Conservation (phyloP, 2,888 invertebrate species). For the Nemotelus pantherinus region DNA sequence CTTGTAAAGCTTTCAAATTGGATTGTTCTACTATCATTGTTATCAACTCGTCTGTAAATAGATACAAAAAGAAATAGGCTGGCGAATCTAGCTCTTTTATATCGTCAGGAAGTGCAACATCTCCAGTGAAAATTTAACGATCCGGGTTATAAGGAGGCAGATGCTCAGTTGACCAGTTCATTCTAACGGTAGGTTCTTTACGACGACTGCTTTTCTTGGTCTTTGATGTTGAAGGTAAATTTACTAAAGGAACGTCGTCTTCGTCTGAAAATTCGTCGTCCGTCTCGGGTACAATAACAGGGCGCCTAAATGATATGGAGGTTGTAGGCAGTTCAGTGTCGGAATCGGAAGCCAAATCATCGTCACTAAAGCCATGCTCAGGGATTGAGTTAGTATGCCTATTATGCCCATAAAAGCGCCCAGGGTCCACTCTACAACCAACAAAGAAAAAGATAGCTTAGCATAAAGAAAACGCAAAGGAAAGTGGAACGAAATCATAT, state of each 20-base stretch:
- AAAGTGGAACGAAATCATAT: not conserved
- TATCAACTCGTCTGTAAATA: constrained; percentile 27
- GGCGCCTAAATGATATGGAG: not conserved
- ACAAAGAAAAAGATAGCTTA: not conserved
- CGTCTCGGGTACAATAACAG: not conserved
- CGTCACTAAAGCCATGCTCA: not conserved
- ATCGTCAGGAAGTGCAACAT: not conserved
- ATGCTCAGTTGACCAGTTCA: not conserved
- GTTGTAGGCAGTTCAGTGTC: not conserved
- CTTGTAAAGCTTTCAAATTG: constrained; percentile 20
- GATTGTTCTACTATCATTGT: constrained; percentile 10
- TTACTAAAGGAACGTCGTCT: not conserved
- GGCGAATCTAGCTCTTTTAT: constrained; percentile 8
- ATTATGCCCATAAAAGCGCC: not conserved
- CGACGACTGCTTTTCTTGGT: not conserved
- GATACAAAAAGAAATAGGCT: constrained; percentile 31
- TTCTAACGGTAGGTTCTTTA: not conserved
- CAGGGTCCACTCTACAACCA: not conserved
- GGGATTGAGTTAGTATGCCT: not conserved
- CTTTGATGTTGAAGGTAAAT: not conserved
- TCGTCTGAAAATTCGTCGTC: not conserved
- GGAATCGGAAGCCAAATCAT: not conserved
- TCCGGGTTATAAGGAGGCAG: not conserved
- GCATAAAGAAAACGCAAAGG: not conserved
- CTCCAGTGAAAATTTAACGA: not conserved